Percentiles rank a stretch among this genome's conserved stretches.
Evolutionary conservation across 2,113 vertebrate species (phyloP).

Genomic region (Candoia aspera): DNA sequence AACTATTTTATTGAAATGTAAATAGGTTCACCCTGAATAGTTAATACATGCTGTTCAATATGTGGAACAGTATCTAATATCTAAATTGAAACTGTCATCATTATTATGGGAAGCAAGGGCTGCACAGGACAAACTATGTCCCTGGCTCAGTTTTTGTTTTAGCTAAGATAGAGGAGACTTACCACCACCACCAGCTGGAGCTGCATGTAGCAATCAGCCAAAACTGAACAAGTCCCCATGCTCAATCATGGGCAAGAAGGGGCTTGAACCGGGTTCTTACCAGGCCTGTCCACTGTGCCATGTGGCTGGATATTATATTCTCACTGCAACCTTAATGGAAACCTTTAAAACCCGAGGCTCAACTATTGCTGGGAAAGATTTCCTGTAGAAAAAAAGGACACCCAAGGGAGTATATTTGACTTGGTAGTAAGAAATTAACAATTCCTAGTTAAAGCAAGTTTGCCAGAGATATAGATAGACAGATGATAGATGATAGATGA

Average conservation of each 20-base stretch:
- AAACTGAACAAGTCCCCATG: background rate
- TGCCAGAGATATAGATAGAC: background rate
- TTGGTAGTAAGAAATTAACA: background rate
- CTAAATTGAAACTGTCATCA: background rate
- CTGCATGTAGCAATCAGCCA: background rate
- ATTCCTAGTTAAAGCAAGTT: background rate
- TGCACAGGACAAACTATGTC: background rate
- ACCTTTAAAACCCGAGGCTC: background rate
- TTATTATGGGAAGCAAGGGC: background rate
- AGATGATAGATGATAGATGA: background rate
- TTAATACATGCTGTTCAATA: background rate
- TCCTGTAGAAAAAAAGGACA: background rate
- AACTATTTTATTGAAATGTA: background rate
- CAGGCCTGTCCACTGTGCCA: background rate
- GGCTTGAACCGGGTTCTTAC: background rate
- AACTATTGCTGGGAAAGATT: background rate
- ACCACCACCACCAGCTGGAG: background rate
- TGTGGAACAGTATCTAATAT: background rate
- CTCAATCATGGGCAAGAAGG: background rate
- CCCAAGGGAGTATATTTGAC: background rate
- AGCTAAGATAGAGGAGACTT: background rate
- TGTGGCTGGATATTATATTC: background rate
- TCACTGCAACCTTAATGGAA: background rate
- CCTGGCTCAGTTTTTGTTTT: background rate
- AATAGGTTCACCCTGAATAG: background rate